These are phyloP conservation scores for Actinia equina DNA, from an alignment of 64 coral and sea anemone genomes.

Conservation along the genomic window DNA sequence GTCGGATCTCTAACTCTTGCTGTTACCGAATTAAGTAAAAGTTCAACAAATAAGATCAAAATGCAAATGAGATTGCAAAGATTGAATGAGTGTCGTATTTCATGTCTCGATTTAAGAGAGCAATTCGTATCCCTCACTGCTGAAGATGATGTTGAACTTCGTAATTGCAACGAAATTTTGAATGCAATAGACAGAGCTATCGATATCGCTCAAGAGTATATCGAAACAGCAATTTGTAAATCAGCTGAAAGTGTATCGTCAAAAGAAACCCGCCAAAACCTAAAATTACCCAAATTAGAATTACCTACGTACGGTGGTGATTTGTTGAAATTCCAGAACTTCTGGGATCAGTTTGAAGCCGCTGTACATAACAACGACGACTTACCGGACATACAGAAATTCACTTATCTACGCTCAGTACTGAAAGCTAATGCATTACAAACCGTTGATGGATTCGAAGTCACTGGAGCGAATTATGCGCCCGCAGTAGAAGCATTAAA, in stretches of 20 bases:
- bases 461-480: too few relatives aligned
- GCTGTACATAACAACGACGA: too few relatives aligned
- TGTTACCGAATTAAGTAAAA: constrained; percentile 24
- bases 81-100: too few relatives aligned
- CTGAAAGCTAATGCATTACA: too few relatives aligned
- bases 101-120: constrained; percentile 38
- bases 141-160: constrained; percentile 24
- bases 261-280: constrained; percentile 18
- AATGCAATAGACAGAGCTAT: constrained; percentile 30
- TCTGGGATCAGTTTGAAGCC: too few relatives aligned
- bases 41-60: constrained; percentile 19
- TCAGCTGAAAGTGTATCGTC: constrained; percentile 17
- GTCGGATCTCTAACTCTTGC: constrained; percentile 19
- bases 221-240: constrained; percentile 29
- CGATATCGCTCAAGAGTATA: constrained; percentile 25
- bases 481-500: too few relatives aligned
- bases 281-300: constrained; percentile 38
- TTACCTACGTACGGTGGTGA: constrained; percentile 40
- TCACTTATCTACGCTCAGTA: too few relatives aligned
- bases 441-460: too few relatives aligned
- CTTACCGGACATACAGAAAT: too few relatives aligned
- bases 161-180: constrained; percentile 25
- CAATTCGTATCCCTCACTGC: constrained; percentile 4
- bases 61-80: too few relatives aligned
- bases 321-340: constrained; percentile 55